Conservation (phyloP, 2,113 vertebrate species). For the Sturnus vulgaris region DNA sequence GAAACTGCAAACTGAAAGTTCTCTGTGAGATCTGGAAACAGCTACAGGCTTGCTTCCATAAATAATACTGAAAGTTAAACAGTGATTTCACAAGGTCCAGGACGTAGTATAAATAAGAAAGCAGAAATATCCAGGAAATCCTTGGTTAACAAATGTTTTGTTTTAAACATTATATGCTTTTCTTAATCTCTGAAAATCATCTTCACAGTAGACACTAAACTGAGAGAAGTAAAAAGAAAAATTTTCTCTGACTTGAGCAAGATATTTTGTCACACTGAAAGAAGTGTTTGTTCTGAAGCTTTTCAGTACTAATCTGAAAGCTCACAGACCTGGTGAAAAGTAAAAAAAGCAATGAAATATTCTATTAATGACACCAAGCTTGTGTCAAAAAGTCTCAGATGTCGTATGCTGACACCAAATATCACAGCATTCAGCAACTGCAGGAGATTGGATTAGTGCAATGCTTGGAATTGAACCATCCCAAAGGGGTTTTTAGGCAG, state of each 20-base stretch:
- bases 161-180: conserved; percentile 54
- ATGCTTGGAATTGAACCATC: background rate
- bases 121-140: conserved; percentile 54
- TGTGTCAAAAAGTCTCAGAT: background rate
- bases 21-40: conserved; percentile 39
- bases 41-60: conserved; percentile 55
- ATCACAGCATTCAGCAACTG: background rate
- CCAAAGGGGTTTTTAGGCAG: background rate
- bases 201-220: background rate
- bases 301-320: background rate
- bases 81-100: conserved; percentile 50
- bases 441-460: background rate
- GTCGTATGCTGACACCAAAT: background rate
- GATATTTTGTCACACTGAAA: background rate
- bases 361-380: background rate
- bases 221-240: background rate
- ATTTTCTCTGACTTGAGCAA: background rate
- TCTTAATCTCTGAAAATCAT: conserved; percentile 26
- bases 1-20: conserved; percentile 38
- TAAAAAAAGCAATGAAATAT: background rate
- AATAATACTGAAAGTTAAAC: conserved; percentile 63
- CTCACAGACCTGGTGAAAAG: background rate
- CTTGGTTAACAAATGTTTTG: conserved; percentile 46
- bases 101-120: conserved; percentile 57
- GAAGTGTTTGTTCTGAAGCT: background rate